Conservation (phyloP, 92 coral and sea anemone species). For the Epizoanthus rinbou region DNA sequence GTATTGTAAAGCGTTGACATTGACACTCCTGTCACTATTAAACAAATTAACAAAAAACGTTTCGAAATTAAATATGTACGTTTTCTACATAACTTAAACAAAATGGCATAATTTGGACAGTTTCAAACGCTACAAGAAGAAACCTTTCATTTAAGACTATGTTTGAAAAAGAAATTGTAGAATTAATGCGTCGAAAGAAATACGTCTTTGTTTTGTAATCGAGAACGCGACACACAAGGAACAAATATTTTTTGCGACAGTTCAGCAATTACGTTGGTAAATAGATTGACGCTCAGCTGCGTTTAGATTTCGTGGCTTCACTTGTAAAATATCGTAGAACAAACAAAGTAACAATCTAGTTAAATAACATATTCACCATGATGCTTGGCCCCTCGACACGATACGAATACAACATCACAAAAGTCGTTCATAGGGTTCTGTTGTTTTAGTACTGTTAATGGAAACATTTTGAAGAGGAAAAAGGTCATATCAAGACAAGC, state of each 20-base stretch:
- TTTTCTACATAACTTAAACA: background rate
- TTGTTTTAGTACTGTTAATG: background rate
- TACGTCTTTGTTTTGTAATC: too few relatives aligned
- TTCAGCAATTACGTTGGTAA: slow-evolving; percentile 3
- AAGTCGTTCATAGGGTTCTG: background rate
- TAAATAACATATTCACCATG: slow-evolving; percentile 19
- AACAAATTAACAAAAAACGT: background rate
- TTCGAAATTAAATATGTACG: background rate
- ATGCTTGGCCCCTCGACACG: background rate
- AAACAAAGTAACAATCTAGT: slow-evolving; percentile 2
- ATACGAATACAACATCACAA: too few relatives aligned
- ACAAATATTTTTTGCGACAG: background rate
- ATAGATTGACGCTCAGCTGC: background rate
- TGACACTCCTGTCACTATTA: background rate
- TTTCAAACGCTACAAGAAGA: too few relatives aligned
- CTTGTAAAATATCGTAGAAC: slow-evolving; percentile 12
- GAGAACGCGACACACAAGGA: background rate
- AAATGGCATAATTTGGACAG: too few relatives aligned
- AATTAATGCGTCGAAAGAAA: too few relatives aligned
- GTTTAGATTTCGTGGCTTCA: background rate
- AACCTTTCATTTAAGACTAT: too few relatives aligned
- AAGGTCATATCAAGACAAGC: too few relatives aligned
- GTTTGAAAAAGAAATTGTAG: too few relatives aligned
- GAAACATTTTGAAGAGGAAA: too few relatives aligned
- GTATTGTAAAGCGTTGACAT: background rate